These are phyloP conservation scores for Hoplostethus mediterraneus DNA, from an alignment of 2,797 vertebrate species.

Conservation along the genomic window DNA sequence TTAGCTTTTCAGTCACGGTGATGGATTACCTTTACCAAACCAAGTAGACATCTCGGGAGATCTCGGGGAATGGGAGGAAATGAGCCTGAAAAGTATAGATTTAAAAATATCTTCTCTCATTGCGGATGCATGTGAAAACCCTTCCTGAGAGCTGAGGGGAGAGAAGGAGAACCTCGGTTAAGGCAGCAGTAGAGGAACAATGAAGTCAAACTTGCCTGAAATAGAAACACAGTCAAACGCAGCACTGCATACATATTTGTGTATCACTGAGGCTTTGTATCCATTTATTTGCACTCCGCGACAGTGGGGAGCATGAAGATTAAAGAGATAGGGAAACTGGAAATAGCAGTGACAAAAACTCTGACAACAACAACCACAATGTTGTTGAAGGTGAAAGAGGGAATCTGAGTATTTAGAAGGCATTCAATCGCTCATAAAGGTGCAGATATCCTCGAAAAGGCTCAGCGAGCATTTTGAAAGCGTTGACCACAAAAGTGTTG, in stretches of 20 bases:
- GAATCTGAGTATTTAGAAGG: constrained; percentile 11
- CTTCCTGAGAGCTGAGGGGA: not conserved
- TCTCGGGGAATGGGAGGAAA: too few species aligned
- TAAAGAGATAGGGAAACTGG: constrained; percentile 38
- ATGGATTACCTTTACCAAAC: too few species aligned
- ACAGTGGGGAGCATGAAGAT: constrained; percentile 20
- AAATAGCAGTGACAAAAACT: constrained; percentile 38
- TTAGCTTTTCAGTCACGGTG: too few species aligned
- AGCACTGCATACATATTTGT: constrained; percentile 1
- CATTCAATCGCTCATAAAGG: constrained; percentile 16
- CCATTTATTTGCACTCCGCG: constrained; percentile 16
- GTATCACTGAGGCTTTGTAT: constrained; percentile 7
- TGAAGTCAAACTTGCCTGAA: constrained; percentile 21
- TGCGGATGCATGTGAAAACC: too few species aligned
- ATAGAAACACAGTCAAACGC: constrained; percentile 27
- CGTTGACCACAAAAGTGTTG: too few species aligned
- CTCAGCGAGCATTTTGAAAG: not conserved
- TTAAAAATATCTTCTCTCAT: too few species aligned
- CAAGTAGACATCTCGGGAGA: too few species aligned
- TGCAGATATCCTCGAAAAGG: constrained; percentile 10
- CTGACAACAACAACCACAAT: constrained; percentile 4
- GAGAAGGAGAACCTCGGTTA: not conserved
- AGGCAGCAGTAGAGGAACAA: not conserved
- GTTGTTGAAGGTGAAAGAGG: constrained; percentile 13
- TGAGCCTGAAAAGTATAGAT: too few species aligned